These are phyloP conservation scores for Laterallus jamaicensis DNA, from an alignment of 2,113 vertebrate genomes.

Conservation along the genomic window DNA sequence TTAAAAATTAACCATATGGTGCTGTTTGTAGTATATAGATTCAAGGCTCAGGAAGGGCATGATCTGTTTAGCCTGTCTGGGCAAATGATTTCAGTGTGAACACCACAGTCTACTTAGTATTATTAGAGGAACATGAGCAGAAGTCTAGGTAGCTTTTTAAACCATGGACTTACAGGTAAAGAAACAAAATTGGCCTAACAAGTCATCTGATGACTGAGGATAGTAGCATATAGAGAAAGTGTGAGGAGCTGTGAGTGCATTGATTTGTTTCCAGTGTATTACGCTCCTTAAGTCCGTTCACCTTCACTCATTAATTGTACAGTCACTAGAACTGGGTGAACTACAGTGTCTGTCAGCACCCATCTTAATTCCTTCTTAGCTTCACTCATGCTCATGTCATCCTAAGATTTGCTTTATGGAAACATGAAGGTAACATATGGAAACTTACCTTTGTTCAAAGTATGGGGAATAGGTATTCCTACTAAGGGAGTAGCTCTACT, in stretches of 20 bases:
- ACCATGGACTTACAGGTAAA: background rate
- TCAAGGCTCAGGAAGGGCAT: slow-evolving; percentile 66
- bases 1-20: slow-evolving; percentile 80
- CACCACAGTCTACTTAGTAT: slow-evolving; percentile 41
- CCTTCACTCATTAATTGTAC: background rate
- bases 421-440: background rate
- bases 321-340: background rate
- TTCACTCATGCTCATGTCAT: background rate
- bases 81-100: slow-evolving; percentile 54
- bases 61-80: slow-evolving; percentile 68
- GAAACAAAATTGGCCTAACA: background rate
- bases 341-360: background rate
- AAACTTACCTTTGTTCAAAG: background rate
- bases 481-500: background rate
- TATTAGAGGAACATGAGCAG: background rate
- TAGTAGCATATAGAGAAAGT: background rate
- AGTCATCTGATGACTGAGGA: background rate
- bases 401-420: background rate
- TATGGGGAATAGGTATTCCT: background rate
- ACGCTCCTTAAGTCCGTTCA: background rate
- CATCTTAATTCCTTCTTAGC: background rate
- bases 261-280: background rate
- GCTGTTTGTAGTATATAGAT: slow-evolving; percentile 68
- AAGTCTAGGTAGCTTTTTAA: background rate
- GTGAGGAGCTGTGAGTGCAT: background rate